Conservation (phyloP, 2,113 vertebrate species). For the Todiramphus saurophagus region DNA sequence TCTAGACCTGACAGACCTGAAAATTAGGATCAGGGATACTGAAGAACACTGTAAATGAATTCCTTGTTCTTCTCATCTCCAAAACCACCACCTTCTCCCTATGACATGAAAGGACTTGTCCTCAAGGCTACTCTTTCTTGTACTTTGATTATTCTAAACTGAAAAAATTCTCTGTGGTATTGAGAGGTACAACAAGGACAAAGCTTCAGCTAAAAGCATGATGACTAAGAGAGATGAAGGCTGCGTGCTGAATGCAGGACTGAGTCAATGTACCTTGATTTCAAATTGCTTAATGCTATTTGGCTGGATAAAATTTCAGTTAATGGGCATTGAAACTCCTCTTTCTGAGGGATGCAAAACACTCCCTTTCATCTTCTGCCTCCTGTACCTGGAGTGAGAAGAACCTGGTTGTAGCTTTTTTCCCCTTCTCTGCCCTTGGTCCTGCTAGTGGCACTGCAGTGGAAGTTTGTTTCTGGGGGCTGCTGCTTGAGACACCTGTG, state of each 20-base stretch:
- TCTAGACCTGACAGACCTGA: neutral
- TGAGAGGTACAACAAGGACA: slow-evolving; percentile 31
- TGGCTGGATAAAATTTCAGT: slow-evolving; percentile 25
- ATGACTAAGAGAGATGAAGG: slow-evolving; percentile 29
- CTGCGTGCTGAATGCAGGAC: slow-evolving; percentile 27
- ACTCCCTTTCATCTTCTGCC: neutral
- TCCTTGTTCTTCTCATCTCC: neutral
- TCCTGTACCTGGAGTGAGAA: neutral
- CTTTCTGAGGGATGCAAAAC: neutral
- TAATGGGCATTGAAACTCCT: neutral
- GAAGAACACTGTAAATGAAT: neutral
- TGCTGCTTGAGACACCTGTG: rapidly evolving
- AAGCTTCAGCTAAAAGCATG: neutral
- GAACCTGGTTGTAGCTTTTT: neutral
- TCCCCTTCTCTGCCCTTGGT: neutral
- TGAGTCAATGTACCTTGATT: slow-evolving; percentile 4
- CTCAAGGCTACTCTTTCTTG: neutral
- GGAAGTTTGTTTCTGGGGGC: neutral
- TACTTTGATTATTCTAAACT: neutral
- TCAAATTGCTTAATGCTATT: slow-evolving; percentile 15
- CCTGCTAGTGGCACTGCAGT: neutral
- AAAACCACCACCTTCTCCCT: neutral
- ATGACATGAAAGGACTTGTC: slow-evolving; percentile 13
- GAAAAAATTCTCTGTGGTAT: slow-evolving; percentile 26
- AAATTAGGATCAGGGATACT: slow-evolving; percentile 2